Evolutionary conservation across 2,888 invertebrate species (phyloP).

Genomic region (Graphium colonna): DNA sequence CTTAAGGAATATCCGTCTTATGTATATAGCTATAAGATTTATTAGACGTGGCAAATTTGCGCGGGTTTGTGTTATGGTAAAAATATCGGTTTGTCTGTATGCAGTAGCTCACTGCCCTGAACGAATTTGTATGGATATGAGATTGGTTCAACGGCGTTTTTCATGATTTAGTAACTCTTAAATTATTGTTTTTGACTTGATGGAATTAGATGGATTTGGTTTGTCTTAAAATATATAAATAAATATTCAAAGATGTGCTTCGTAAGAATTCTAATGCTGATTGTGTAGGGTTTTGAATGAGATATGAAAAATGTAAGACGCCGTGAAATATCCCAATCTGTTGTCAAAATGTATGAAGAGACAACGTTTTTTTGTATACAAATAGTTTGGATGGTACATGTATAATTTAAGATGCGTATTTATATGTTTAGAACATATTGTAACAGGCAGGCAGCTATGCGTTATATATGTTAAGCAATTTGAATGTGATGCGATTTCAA

Average conservation of each 20-base stretch:
- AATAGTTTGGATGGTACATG: neutral
- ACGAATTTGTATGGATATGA: neutral
- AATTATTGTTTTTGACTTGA: no score
- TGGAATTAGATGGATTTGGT: slow-evolving; percentile 22
- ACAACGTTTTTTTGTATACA: neutral
- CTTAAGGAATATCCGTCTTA: slow-evolving; percentile 73
- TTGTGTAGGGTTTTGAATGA: no score
- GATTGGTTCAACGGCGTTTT: neutral
- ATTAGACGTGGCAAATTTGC: slow-evolving; percentile 35
- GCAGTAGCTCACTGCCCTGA: slow-evolving; percentile 19
- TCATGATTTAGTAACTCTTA: no score
- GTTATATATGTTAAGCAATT: neutral
- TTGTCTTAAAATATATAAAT: no score
- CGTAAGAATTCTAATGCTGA: no score
- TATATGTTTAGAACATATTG: neutral
- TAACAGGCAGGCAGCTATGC: neutral
- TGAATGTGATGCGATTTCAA: neutral
- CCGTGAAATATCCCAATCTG: neutral
- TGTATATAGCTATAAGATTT: slow-evolving; percentile 61
- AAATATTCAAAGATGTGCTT: no score
- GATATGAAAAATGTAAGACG: neutral
- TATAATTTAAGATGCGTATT: neutral
- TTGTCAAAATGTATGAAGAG: neutral
- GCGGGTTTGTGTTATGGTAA: slow-evolving; percentile 27
- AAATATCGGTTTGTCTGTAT: slow-evolving; percentile 14